These are phyloP conservation scores for Pseudomyrmex flavicornis DNA, from an alignment of 1,140 invertebrate species.

Conservation along the genomic window DNA sequence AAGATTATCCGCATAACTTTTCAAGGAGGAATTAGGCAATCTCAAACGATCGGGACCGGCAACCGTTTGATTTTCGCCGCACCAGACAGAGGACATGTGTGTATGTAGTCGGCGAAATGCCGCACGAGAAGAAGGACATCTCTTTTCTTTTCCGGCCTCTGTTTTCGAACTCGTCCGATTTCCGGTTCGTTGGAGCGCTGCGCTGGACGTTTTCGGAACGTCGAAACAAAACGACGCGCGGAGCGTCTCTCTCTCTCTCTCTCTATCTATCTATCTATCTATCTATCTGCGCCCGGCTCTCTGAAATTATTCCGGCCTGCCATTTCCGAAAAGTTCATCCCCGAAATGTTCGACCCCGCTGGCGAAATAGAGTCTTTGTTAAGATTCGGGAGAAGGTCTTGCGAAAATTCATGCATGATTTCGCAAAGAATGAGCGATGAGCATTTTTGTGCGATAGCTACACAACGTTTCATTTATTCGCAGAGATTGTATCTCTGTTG, in stretches of 20 bases:
- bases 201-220: slow-evolving; percentile 53
- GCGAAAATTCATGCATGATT: slow-evolving; percentile 47
- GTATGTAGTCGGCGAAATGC: background rate
- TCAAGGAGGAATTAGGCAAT: slow-evolving; percentile 49
- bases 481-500: background rate
- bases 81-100: background rate
- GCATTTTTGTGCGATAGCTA: background rate
- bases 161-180: slow-evolving; percentile 76
- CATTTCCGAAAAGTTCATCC: slow-evolving; percentile 42
- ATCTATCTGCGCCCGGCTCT: slow-evolving; percentile 11
- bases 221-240: slow-evolving; percentile 52
- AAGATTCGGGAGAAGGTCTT: slow-evolving; percentile 24
- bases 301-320: slow-evolving; percentile 53
- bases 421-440: slow-evolving; percentile 31
- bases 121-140: slow-evolving; percentile 32
- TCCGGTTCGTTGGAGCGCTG: slow-evolving; percentile 73
- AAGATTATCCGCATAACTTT: slow-evolving; percentile 68
- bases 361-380: slow-evolving; percentile 54
- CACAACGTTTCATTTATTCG: too few relatives aligned
- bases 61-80: slow-evolving; percentile 45
- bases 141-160: slow-evolving; percentile 74
- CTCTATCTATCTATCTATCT: too few relatives aligned
- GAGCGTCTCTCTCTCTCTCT: too few relatives aligned
- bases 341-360: slow-evolving; percentile 2
- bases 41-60: slow-evolving; percentile 25